Percentiles rank a stretch among this genome's conserved stretches.
Conservation (phyloP, 64 coral and sea anemone species). For the Montipora foliosa region DNA sequence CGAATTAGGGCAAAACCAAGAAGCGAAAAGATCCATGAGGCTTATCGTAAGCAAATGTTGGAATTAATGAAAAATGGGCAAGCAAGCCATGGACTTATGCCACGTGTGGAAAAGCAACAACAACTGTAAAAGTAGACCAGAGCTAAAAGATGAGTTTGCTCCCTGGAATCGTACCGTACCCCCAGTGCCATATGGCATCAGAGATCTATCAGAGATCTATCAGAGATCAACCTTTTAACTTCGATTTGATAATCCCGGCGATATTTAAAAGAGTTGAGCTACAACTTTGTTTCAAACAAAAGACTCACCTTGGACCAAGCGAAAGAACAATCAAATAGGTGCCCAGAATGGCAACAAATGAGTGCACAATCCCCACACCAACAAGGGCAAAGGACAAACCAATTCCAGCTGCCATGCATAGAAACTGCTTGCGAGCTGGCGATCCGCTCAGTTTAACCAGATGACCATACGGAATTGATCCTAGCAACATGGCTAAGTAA, state of each 20-base stretch:
- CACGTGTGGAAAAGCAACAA: too few species aligned
- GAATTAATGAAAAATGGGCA: too few species aligned
- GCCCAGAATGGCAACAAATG: constrained; percentile 61
- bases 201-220: too few species aligned
- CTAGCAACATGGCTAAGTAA: constrained; percentile 82
- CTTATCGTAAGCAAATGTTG: too few species aligned
- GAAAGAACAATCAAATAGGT: constrained; percentile 79
- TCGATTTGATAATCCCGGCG: too few species aligned
- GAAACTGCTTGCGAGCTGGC: constrained; percentile 83
- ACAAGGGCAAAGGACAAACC: constrained; percentile 63
- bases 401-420: constrained; percentile 70
- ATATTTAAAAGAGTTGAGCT: too few species aligned
- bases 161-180: too few species aligned
- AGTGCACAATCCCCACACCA: constrained; percentile 85
- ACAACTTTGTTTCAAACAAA: background rate
- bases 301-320: constrained; percentile 78
- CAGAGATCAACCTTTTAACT: too few species aligned
- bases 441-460: constrained; percentile 89
- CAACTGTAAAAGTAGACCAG: too few species aligned
- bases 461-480: constrained; percentile 92
- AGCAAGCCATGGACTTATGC: too few species aligned
- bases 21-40: background rate
- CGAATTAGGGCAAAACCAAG: background rate
- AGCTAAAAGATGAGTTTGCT: too few species aligned
- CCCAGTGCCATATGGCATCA: too few species aligned